phyloP scores from a whole-genome alignment of 2,797 vertebrate genomes.

The Epinephelus awoara region DNA sequence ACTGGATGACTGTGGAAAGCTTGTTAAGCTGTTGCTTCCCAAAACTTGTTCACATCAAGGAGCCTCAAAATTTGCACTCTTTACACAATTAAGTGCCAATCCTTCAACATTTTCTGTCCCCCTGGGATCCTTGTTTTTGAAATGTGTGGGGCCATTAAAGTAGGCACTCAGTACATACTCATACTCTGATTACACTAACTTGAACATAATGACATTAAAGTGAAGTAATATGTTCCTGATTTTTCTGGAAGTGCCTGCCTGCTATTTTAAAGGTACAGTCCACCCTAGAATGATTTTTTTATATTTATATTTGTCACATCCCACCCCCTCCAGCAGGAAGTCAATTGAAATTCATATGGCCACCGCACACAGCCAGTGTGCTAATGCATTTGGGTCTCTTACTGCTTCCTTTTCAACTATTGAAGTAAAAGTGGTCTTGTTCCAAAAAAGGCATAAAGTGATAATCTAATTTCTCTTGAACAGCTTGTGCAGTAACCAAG shows the following conservation, averaged over 20 bases:
- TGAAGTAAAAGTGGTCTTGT: conserved; percentile 28
- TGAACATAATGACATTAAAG: conserved; percentile 32
- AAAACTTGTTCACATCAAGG: conserved; percentile 37
- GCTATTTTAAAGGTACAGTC: conserved; percentile 37
- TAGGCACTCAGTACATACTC: conserved; percentile 1
- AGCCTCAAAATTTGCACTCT: conserved; percentile 18
- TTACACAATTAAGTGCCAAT: conserved; percentile 17
- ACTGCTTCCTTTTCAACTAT: conserved; percentile 22
- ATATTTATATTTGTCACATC: neutral
- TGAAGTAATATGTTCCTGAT: conserved; percentile 37
- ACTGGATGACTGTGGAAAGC: conserved; percentile 44
- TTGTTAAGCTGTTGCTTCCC: conserved; percentile 38
- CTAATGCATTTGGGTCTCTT: conserved; percentile 25
- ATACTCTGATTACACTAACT: conserved; percentile 21
- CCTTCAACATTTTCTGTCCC: conserved; percentile 6
- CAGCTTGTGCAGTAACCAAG: conserved; percentile 54
- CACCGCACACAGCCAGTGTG: neutral
- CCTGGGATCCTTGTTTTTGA: conserved; percentile 5
- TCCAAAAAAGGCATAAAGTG: conserved; percentile 49
- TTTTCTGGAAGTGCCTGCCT: conserved; percentile 27
- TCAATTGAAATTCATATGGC: conserved; percentile 27
- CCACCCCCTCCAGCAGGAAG: neutral
- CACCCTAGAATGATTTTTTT: neutral
- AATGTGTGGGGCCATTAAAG: neutral
- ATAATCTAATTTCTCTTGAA: conserved; percentile 51